Evolutionary conservation across 1,140 invertebrate genomes (phyloP), one percentile per base, ranked within the genome.

Genomic region (Diachasmimorpha longicaudata): DNA sequence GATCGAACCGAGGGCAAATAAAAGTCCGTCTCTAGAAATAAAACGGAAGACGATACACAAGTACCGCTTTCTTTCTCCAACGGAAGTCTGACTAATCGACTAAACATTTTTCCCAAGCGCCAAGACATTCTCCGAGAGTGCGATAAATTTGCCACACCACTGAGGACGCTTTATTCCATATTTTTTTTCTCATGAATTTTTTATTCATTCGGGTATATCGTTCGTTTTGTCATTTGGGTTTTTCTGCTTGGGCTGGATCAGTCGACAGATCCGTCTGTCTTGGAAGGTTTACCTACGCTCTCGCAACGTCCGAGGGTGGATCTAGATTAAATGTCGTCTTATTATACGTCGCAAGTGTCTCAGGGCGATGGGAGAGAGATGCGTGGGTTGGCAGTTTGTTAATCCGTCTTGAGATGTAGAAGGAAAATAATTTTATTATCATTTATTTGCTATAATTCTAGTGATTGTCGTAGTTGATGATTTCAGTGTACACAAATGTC

Each of bases 311-410:
- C 71, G 70, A 70, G 67, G 16, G 68, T 72, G 74, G 70, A 72
- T 72, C 76, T 76, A 76, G 76, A 78, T 76, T 78, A 73, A 78
- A 76, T 74, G 74, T 46, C 71, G 68, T 72, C 74, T 81, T 80
- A 82, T 83, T 83, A 81, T 79, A 79, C 80, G 79, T 77, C 77
- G 76, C 78, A 73, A 77, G 77, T 74, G 77, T 74, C 78, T 42
- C 39, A 9, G 39, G 39, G 11, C 11, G 39, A 42, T 10, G 13
- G 13, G 39, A 42, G 39, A 42, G 31, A 31, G 31, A 6, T 31
- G 6, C 6, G 39, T 42, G 39, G 39, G 39, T 13, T 11, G 39
- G 11, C 4, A 11, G 13, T 11, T 11, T 42, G 9, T 42, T 42
- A 42, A 42, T 42, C 13, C 39, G 39, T 9, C 39, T 42, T 13